Evolutionary conservation across 1,140 invertebrate genomes (phyloP).

Genomic region (Lucilia sericata): DNA sequence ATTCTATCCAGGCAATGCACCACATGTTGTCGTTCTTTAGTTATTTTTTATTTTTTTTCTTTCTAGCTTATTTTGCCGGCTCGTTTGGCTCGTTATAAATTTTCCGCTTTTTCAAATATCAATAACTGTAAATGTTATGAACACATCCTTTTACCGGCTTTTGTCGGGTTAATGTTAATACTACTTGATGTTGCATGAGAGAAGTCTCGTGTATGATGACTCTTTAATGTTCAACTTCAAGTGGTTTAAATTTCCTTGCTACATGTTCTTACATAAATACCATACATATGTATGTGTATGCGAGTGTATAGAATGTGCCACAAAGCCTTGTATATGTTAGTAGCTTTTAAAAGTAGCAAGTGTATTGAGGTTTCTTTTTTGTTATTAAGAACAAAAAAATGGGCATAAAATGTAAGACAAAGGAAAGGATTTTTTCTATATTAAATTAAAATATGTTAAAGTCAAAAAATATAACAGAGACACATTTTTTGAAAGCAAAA

Average conservation of each 20-base stretch:
- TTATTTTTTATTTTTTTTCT: neutral
- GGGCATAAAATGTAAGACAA: too few species aligned
- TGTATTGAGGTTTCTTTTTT: too few species aligned
- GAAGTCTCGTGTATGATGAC: constrained; percentile 9
- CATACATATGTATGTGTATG: too few species aligned
- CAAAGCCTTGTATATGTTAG: too few species aligned
- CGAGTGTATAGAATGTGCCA: too few species aligned
- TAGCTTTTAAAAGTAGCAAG: too few species aligned
- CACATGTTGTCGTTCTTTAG: constrained; percentile 58
- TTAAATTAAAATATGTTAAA: too few species aligned
- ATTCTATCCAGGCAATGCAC: neutral
- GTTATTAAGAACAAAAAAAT: too few species aligned
- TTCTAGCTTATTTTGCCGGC: neutral
- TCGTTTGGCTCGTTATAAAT: constrained; percentile 59
- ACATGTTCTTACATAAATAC: neutral
- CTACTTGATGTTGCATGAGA: constrained; percentile 15
- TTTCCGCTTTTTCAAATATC: constrained; percentile 68
- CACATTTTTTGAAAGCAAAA: too few species aligned
- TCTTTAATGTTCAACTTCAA: constrained; percentile 35
- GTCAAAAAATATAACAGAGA: too few species aligned
- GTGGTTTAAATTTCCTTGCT: constrained; percentile 4
- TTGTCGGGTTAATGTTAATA: constrained; percentile 41
- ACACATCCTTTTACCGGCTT: constrained; percentile 55
- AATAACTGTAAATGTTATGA: constrained; percentile 68
- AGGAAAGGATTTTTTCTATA: too few species aligned